Conservation (phyloP, 2,888 invertebrate species). For the Leptinotarsa haldemani region DNA sequence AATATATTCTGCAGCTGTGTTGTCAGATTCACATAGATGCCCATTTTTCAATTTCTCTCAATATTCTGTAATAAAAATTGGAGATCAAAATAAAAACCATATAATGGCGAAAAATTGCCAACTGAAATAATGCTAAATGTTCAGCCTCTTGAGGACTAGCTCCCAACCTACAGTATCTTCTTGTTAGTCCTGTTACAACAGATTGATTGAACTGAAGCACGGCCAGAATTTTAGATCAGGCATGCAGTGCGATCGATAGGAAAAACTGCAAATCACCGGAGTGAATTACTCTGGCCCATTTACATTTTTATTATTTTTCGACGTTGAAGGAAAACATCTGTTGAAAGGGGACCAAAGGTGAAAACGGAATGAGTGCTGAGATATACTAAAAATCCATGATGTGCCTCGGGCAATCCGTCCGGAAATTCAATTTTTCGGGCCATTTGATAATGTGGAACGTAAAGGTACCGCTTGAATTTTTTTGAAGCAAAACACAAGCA, state of each 20-base stretch:
- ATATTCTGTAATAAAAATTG: too few relatives aligned
- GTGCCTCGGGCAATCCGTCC: not conserved
- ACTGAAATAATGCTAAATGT: not conserved
- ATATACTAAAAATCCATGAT: not conserved
- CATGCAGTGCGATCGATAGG: slow-evolving; percentile 18
- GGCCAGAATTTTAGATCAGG: slow-evolving; percentile 6
- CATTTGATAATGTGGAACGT: not conserved
- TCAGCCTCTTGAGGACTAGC: not conserved
- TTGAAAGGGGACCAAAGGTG: not conserved
- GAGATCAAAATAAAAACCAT: too few relatives aligned
- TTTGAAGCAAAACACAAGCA: too few relatives aligned
- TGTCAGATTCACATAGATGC: too few relatives aligned
- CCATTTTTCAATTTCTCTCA: too few relatives aligned
- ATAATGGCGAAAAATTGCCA: too few relatives aligned
- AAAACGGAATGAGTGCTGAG: not conserved
- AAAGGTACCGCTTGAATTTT: too few relatives aligned
- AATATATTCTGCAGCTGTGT: too few relatives aligned
- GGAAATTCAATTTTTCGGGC: not conserved
- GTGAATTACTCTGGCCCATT: slow-evolving; percentile 22
- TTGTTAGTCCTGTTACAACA: slow-evolving; percentile 17
- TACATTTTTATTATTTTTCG: slow-evolving; percentile 23
- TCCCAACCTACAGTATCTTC: not conserved
- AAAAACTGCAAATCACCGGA: slow-evolving; percentile 25
- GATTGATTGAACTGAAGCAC: slow-evolving; percentile 16
- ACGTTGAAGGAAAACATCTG: slow-evolving; percentile 8